Conservation (phyloP, 2,888 invertebrate genomes). For the Troilus luridus region DNA sequence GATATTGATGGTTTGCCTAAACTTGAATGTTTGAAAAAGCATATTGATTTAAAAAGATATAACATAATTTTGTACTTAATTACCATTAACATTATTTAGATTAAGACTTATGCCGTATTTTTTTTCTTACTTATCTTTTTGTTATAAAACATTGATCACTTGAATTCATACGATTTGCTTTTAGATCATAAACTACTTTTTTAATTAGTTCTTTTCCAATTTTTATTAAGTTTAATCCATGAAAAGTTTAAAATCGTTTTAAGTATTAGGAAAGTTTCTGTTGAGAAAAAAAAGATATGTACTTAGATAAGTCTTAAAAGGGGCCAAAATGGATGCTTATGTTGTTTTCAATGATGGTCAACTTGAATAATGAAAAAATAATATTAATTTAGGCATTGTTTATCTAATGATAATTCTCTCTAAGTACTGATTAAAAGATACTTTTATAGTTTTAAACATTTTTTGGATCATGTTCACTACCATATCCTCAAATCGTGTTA, state of each 20-base stretch:
- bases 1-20: not conserved
- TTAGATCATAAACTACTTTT: not conserved
- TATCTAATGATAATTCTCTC: not conserved
- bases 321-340: slow-evolving; percentile 2
- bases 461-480: not conserved
- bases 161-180: not conserved
- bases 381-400: not conserved
- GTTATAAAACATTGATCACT: not conserved
- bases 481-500: not conserved
- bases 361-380: not conserved
- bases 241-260: not conserved
- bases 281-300: not conserved
- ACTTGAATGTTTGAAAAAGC: not conserved
- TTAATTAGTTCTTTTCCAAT: not conserved
- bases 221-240: not conserved
- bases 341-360: not conserved
- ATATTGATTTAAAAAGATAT: not conserved
- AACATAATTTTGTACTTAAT: not conserved
- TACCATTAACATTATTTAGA: not conserved
- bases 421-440: not conserved
- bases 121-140: not conserved
- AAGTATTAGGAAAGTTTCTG: not conserved
- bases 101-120: not conserved
- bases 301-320: not conserved
- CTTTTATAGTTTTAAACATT: not conserved